These are phyloP conservation scores for Python bivittatus DNA, from an alignment of 2,113 vertebrate genomes.

Conservation along the genomic window DNA sequence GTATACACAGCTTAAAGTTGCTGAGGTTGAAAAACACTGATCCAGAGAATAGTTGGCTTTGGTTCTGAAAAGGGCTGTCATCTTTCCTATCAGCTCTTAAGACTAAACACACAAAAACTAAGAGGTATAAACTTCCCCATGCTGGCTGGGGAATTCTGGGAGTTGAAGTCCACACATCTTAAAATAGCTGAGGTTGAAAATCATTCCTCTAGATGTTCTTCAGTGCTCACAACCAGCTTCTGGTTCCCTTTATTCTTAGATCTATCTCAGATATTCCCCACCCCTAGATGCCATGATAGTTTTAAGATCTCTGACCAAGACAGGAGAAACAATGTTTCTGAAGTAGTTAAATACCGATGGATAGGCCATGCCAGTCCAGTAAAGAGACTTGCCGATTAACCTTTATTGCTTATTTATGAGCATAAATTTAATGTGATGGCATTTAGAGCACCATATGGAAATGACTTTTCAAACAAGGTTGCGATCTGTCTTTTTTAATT, in stretches of 20 bases:
- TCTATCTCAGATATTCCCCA: not conserved
- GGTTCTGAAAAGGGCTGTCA: too few relatives aligned
- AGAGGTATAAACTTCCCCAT: too few relatives aligned
- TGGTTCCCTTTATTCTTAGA: not conserved
- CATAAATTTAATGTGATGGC: conserved; percentile 55
- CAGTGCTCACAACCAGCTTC: not conserved
- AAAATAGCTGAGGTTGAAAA: not conserved
- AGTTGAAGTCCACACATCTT: not conserved
- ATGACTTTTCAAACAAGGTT: conserved; percentile 37
- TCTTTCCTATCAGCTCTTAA: too few relatives aligned
- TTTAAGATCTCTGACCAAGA: not conserved
- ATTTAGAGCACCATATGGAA: conserved; percentile 47
- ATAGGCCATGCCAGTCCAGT: not conserved
- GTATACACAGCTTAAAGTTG: too few relatives aligned
- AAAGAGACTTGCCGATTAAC: conserved; percentile 35
- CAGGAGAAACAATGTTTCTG: not conserved
- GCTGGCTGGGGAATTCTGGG: too few relatives aligned
- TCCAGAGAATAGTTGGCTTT: too few relatives aligned
- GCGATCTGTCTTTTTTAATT: conserved; percentile 19
- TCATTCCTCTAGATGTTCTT: not conserved
- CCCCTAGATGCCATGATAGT: not conserved
- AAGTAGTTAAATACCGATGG: not conserved
- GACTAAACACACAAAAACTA: too few relatives aligned
- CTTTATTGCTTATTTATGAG: conserved; percentile 56
- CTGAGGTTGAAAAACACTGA: too few relatives aligned